Percentiles rank a stretch among this genome's conserved stretches.
These are phyloP conservation scores for Myathropa florea DNA, from an alignment of 2,888 invertebrate genomes.

Conservation along the genomic window DNA sequence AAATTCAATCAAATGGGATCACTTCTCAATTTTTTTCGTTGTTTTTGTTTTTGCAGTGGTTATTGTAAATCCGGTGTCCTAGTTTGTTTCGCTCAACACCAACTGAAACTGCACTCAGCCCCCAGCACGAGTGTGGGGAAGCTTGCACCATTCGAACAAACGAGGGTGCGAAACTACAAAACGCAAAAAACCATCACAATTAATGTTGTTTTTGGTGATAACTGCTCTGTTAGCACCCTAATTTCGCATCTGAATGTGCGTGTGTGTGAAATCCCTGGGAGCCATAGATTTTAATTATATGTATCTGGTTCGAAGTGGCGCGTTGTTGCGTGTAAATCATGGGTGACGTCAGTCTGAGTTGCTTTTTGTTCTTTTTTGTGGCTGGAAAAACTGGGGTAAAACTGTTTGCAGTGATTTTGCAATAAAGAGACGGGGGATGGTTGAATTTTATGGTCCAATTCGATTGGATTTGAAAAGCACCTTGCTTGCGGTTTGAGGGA, in stretches of 20 bases:
- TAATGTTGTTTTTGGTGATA: slow-evolving; percentile 61
- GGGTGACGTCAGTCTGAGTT: slow-evolving; percentile 42
- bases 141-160: neutral
- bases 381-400: slow-evolving; percentile 40
- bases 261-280: slow-evolving; percentile 12
- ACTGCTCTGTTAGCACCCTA: slow-evolving; percentile 60
- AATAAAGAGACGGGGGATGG: slow-evolving; percentile 43
- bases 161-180: slow-evolving; percentile 44
- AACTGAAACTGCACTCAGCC: neutral
- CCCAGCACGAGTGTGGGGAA: neutral
- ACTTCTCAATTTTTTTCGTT: neutral
- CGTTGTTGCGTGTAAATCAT: slow-evolving; percentile 38
- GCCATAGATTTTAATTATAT: slow-evolving; percentile 56
- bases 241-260: slow-evolving; percentile 17
- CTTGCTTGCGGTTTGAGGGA: slow-evolving; percentile 3
- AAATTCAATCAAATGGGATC: neutral
- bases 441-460: slow-evolving; percentile 60
- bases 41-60: neutral
- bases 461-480: slow-evolving; percentile 25
- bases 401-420: slow-evolving; percentile 53
- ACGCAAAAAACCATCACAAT: slow-evolving; percentile 51
- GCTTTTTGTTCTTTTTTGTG: slow-evolving; percentile 22
- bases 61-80: neutral
- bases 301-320: neutral
- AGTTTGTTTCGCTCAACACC: neutral